phyloP scores from a whole-genome alignment of 2,113 vertebrate genomes.

The Rafetus swinhoei region DNA sequence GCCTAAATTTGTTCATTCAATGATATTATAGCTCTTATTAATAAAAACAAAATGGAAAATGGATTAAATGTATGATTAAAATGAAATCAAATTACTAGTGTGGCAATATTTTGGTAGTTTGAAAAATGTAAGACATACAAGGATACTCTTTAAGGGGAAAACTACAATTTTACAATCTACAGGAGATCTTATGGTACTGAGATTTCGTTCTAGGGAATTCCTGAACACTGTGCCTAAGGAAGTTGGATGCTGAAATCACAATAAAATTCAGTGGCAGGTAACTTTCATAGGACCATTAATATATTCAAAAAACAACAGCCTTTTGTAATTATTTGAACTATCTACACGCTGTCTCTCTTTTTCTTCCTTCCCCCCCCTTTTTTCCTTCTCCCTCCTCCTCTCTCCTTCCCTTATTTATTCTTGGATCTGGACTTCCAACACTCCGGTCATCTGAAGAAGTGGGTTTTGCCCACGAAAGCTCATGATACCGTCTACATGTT shows the following conservation, averaged over 20 bases:
- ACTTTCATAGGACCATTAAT: slow-evolving; percentile 45
- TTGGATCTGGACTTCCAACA: too few relatives aligned
- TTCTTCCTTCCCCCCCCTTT: too few relatives aligned
- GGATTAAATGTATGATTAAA: neutral
- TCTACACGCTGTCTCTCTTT: too few relatives aligned
- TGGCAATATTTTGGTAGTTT: neutral
- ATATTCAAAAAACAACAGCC: neutral
- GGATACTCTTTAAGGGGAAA: neutral
- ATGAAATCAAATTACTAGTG: neutral
- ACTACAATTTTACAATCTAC: neutral
- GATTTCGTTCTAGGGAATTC: neutral
- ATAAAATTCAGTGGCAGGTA: slow-evolving; percentile 14
- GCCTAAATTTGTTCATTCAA: neutral
- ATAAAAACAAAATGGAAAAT: neutral
- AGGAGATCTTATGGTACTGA: neutral
- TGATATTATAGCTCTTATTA: neutral
- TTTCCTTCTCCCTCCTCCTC: too few relatives aligned
- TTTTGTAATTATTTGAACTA: too few relatives aligned
- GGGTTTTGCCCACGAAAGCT: too few relatives aligned
- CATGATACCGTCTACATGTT: too few relatives aligned
- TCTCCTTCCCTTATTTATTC: too few relatives aligned
- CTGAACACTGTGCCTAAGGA: neutral
- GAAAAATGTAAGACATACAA: neutral
- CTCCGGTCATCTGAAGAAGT: too few relatives aligned
- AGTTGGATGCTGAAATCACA: neutral